Evolutionary conservation across 2,888 invertebrate genomes (phyloP).

Genomic region (Trachelus stipa): DNA sequence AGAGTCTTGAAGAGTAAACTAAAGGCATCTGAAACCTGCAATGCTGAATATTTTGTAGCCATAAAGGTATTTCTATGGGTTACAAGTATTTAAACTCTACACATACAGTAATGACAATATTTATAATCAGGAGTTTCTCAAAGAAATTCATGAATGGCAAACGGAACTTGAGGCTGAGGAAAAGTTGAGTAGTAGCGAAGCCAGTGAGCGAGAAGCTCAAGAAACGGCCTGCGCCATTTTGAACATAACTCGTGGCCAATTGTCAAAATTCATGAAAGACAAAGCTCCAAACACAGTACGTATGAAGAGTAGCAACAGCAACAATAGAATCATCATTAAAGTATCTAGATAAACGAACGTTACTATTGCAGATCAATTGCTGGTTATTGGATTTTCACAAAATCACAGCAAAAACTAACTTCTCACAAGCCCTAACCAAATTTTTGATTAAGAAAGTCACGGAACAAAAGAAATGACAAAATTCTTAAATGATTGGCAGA

Average conservation of each 20-base stretch:
- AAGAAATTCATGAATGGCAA: conserved; percentile 26
- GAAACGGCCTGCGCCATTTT: conserved; percentile 47
- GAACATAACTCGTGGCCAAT: conserved; percentile 45
- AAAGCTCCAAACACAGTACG: conserved; percentile 31
- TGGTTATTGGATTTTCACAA: conserved; percentile 32
- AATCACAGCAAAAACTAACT: conserved; percentile 29
- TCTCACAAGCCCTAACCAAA: conserved; percentile 27
- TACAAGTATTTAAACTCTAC: background rate
- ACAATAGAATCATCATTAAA: too few relatives aligned
- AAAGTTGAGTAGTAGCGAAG: conserved; percentile 32
- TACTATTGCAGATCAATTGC: conserved; percentile 31
- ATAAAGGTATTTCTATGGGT: conserved; percentile 27
- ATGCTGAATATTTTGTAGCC: conserved; percentile 27
- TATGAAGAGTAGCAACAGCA: background rate
- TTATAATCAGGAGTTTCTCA: conserved; percentile 31
- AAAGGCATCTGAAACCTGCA: conserved; percentile 23
- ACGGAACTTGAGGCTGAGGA: conserved; percentile 22
- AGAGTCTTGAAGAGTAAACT: conserved; percentile 24
- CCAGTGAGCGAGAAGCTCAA: conserved; percentile 43
- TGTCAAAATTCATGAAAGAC: conserved; percentile 41
- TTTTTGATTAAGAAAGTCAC: conserved; percentile 30
- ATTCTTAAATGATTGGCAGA: too few relatives aligned
- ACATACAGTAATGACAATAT: background rate
- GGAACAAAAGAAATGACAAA: background rate
- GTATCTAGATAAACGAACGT: background rate